A percentile compares a stretch with the other conserved stretches of the same genome.
phyloP scores from a whole-genome alignment of 2,113 vertebrate genomes.

The Capreolus pygargus region DNA sequence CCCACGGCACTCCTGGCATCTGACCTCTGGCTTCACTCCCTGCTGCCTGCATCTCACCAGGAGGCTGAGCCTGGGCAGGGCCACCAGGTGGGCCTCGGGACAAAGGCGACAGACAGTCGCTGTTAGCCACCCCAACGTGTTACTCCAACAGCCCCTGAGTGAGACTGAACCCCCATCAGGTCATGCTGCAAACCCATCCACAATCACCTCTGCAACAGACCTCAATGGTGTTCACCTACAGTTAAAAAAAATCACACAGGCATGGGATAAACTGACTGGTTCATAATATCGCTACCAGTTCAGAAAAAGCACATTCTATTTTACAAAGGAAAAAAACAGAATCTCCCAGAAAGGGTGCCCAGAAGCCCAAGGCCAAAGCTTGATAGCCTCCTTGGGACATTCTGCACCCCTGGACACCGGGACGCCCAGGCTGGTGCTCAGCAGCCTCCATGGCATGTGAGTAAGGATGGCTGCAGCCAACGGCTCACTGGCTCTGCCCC shows the following conservation, averaged over 20 bases:
- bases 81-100: background rate
- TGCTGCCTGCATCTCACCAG: background rate
- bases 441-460: accelerated
- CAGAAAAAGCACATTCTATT: accelerated
- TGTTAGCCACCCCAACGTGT: accelerated
- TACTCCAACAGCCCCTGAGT: background rate
- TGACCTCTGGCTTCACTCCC: accelerated
- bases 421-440: accelerated
- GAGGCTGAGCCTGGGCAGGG: background rate
- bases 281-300: accelerated
- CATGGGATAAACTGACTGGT: background rate
- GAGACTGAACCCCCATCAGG: accelerated
- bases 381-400: background rate
- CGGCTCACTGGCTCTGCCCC: accelerated
- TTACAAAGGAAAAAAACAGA: background rate
- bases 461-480: accelerated
- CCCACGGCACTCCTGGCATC: accelerated
- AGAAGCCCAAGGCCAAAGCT: background rate
- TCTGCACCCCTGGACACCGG: accelerated
- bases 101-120: too few species aligned
- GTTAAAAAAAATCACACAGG: too few species aligned
- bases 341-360: background rate
- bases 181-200: accelerated
- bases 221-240: accelerated
- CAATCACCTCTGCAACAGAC: accelerated